Evolutionary conservation across 1,140 invertebrate genomes (phyloP).

Genomic region (Zaprionus capensis): DNA sequence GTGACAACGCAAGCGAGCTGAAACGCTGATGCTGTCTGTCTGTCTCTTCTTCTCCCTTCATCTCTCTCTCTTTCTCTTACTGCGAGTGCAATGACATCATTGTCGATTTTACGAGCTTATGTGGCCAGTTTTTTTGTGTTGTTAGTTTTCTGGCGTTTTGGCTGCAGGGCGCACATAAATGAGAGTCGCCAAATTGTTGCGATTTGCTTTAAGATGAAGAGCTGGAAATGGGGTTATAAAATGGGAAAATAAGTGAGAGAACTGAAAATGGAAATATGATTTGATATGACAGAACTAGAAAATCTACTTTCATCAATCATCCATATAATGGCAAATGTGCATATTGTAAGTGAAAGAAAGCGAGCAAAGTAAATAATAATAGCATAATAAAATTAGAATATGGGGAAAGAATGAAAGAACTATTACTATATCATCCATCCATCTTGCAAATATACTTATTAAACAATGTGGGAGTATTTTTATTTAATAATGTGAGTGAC

Average conservation of each 20-base stretch:
- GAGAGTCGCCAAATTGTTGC: conserved; percentile 5
- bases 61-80: neutral
- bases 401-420: too few species aligned
- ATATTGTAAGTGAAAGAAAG: neutral
- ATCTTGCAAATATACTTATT: too few species aligned
- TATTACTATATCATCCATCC: too few species aligned
- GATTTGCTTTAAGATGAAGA: neutral
- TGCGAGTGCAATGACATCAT: conserved; percentile 65
- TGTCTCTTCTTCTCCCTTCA: neutral
- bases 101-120: conserved; percentile 53
- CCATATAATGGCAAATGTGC: neutral
- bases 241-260: neutral
- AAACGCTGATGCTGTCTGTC: conserved; percentile 52
- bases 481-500: too few species aligned
- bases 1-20: conserved; percentile 60
- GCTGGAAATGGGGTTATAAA: neutral
- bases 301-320: neutral
- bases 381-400: too few species aligned
- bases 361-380: too few species aligned
- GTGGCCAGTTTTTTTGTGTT: conserved; percentile 15
- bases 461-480: too few species aligned
- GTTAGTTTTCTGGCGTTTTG: neutral
- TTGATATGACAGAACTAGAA: neutral
- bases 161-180: neutral
- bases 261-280: neutral